Conservation (phyloP, 2,797 vertebrate genomes). For the Chelon auratus region DNA sequence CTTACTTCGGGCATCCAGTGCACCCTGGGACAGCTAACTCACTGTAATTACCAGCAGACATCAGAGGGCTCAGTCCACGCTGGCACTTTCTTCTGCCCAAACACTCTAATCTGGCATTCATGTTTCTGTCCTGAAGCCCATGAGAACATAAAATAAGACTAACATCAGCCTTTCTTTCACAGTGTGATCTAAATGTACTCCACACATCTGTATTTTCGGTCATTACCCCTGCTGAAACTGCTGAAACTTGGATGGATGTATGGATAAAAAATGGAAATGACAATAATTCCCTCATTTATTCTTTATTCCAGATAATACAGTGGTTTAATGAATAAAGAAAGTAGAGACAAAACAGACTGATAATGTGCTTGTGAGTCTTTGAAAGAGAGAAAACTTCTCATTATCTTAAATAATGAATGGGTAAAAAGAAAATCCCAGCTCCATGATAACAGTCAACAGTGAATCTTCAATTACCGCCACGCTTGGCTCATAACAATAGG, state of each 20-base stretch:
- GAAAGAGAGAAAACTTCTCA: constrained; percentile 56
- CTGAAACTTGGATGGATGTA: constrained; percentile 10
- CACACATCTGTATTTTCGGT: constrained; percentile 23
- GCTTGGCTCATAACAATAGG: constrained; percentile 65
- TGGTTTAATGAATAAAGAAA: constrained; percentile 46
- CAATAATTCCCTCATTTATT: constrained; percentile 16
- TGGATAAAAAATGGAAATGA: constrained; percentile 10
- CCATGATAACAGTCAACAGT: constrained; percentile 64
- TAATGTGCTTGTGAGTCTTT: constrained; percentile 33
- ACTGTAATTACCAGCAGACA: constrained; percentile 69
- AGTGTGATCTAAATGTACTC: constrained; percentile 7
- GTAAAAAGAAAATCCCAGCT: constrained; percentile 45
- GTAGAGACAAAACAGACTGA: constrained; percentile 31
- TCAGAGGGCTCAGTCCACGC: constrained; percentile 37
- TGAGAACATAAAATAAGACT: neutral
- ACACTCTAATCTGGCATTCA: constrained; percentile 13
- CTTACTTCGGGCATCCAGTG: constrained; percentile 45
- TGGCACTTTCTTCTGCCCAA: constrained; percentile 14
- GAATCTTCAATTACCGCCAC: constrained; percentile 75
- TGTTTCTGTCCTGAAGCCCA: constrained; percentile 14
- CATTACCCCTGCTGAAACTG: neutral
- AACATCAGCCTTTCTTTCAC: neutral
- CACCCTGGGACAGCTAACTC: constrained; percentile 52
- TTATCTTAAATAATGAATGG: constrained; percentile 65
- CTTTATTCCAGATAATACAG: constrained; percentile 29